phyloP scores from a whole-genome alignment of 2,888 invertebrate species.

The Xanthia icteritia region DNA sequence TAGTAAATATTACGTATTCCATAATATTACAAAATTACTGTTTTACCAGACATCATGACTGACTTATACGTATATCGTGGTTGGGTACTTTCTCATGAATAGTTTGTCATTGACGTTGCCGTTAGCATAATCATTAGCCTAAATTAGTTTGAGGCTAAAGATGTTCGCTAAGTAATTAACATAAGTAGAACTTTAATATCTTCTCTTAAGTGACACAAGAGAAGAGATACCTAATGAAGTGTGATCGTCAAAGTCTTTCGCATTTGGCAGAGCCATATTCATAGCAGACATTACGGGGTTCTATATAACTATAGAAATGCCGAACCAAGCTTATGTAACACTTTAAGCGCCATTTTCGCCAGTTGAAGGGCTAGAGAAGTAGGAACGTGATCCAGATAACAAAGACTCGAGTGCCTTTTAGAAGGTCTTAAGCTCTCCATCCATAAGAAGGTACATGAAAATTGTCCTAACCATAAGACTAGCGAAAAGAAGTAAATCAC shows the following conservation, averaged over 20 bases:
- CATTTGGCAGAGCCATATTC: constrained; percentile 29
- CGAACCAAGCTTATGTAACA: constrained; percentile 15
- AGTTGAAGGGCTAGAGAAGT: background rate
- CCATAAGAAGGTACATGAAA: constrained; percentile 1
- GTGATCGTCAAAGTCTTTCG: background rate
- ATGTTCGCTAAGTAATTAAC: constrained; percentile 16
- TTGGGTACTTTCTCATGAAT: constrained; percentile 9
- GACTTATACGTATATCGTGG: constrained; percentile 3
- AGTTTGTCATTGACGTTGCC: constrained; percentile 8
- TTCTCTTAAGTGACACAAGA: constrained; percentile 1
- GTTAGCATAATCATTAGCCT: constrained; percentile 38
- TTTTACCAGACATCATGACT: constrained; percentile 3
- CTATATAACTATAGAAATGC: constrained; percentile 1
- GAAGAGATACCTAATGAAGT: background rate
- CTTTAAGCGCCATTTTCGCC: constrained; percentile 1
- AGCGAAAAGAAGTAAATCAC: constrained; percentile 8
- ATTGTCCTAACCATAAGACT: background rate
- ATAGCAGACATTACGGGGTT: constrained; percentile 2
- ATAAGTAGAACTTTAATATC: constrained; percentile 2
- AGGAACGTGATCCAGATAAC: background rate
- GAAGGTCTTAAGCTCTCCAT: background rate
- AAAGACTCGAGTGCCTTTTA: background rate
- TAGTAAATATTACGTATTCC: constrained; percentile 13
- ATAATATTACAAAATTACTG: constrained; percentile 4
- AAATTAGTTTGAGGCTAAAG: constrained; percentile 32